These are phyloP conservation scores for Eudasyphora cyanicolor DNA, from an alignment of 2,888 invertebrate genomes.

Conservation along the genomic window DNA sequence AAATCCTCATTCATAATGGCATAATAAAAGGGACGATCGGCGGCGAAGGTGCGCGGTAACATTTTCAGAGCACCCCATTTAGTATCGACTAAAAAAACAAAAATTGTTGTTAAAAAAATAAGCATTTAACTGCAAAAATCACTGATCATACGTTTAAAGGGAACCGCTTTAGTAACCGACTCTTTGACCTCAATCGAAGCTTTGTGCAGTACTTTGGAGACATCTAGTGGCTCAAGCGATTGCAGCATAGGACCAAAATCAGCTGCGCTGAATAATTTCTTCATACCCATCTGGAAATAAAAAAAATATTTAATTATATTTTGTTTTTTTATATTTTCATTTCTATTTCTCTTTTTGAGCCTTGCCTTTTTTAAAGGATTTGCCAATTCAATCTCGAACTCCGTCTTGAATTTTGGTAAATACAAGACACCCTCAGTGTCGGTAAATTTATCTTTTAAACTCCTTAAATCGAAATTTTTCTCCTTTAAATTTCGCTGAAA, in stretches of 20 bases:
- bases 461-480: constrained; percentile 80
- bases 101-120: too few relatives aligned
- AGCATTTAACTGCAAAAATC: too few relatives aligned
- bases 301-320: background rate
- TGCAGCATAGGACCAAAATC: constrained; percentile 81
- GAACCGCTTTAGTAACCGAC: background rate
- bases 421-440: constrained; percentile 12
- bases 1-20: background rate
- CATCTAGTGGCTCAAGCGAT: background rate
- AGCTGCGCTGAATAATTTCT: constrained; percentile 81
- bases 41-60: too few relatives aligned
- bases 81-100: too few relatives aligned
- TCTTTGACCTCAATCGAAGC: background rate
- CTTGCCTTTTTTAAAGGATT: background rate
- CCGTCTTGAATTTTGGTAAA: constrained; percentile 1
- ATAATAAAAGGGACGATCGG: constrained; percentile 72
- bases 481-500: constrained; percentile 84
- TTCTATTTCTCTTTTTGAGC: background rate
- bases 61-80: too few relatives aligned
- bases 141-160: too few relatives aligned
- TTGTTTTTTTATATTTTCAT: background rate
- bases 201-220: background rate
- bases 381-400: background rate
- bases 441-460: background rate
- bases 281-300: background rate